Evolutionary conservation across 2,113 vertebrate genomes (phyloP).

Genomic region (Chaetorhynchus papuensis): DNA sequence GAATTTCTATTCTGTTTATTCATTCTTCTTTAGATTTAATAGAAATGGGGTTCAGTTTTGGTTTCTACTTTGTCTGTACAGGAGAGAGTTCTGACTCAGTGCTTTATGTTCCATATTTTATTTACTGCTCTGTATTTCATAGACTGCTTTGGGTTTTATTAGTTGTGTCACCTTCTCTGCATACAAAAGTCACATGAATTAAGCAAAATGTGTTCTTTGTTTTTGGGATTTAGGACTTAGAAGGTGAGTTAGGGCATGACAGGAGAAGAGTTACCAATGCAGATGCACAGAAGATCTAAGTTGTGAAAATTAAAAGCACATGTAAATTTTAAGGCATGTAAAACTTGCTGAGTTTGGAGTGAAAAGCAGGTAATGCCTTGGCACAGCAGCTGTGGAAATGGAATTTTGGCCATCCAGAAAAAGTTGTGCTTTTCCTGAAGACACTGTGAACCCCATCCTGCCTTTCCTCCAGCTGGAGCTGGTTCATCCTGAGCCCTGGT

Average conservation of each 20-base stretch:
- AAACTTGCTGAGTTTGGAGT: background rate
- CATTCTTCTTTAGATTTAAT: background rate
- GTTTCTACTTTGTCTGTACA: background rate
- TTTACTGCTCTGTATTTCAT: background rate
- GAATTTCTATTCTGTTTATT: background rate
- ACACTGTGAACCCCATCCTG: background rate
- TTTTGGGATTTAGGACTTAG: background rate
- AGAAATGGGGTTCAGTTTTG: background rate
- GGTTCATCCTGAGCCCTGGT: background rate
- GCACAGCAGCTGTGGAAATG: background rate
- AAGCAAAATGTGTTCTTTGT: background rate
- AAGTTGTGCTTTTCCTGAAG: background rate
- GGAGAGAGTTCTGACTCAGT: background rate
- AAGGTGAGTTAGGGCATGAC: background rate
- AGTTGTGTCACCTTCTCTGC: background rate
- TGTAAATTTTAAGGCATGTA: background rate
- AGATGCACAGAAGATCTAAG: background rate
- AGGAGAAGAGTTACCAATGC: background rate
- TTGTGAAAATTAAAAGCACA: background rate
- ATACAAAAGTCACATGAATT: fast-evolving
- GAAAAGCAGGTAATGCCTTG: background rate
- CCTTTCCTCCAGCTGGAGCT: background rate
- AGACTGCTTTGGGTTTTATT: background rate
- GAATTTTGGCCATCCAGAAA: background rate
- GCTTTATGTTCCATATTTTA: background rate